Conservation (phyloP, 2,797 vertebrate genomes). For the Sebastes steindachneri region DNA sequence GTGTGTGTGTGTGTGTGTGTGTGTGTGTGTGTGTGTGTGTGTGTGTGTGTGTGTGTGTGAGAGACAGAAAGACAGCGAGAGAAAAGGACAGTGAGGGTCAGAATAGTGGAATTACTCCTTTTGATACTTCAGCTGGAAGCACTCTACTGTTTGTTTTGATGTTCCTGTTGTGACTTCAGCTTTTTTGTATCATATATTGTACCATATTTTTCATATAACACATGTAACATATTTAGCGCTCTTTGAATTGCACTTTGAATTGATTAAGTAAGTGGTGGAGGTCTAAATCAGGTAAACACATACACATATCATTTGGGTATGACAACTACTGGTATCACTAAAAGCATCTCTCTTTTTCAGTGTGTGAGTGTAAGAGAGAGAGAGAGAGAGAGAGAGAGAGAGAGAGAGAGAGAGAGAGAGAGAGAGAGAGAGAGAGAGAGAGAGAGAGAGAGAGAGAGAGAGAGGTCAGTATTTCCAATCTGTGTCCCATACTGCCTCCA, state of each 20-base stretch:
- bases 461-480: not conserved
- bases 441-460: not conserved
- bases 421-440: not conserved
- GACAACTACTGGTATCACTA: not conserved
- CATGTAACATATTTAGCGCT: not conserved
- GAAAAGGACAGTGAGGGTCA: not conserved
- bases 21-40: too few relatives aligned
- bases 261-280: not conserved
- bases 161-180: not conserved
- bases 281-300: not conserved
- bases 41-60: not conserved
- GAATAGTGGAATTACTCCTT: not conserved
- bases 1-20: not conserved
- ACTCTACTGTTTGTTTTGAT: slow-evolving; percentile 35
- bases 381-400: not conserved
- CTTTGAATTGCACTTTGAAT: not conserved
- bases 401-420: not conserved
- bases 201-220: not conserved
- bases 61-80: not conserved
- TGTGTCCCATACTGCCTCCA: slow-evolving; percentile 52
- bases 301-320: not conserved
- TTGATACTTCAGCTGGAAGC: not conserved
- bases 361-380: not conserved
- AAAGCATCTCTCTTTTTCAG: not conserved
- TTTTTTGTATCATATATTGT: not conserved